A percentile compares a stretch with the other conserved stretches of the same genome.
Evolutionary conservation across 2,113 vertebrate genomes (phyloP).

Genomic region (Pyxicephalus adspersus): DNA sequence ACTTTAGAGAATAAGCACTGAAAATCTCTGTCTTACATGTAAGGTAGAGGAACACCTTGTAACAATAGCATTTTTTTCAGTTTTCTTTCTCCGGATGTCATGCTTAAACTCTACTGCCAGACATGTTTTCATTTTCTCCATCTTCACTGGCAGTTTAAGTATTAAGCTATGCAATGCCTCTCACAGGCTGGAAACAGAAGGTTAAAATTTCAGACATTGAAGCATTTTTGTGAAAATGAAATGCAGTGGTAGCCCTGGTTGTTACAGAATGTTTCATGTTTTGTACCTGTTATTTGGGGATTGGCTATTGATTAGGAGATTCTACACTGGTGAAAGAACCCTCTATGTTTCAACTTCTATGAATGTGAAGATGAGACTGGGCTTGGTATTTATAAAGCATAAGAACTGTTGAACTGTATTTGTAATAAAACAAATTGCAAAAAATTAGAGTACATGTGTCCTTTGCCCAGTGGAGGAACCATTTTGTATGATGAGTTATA

Average conservation of each 20-base stretch:
- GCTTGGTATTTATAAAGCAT: background rate
- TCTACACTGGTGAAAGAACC: background rate
- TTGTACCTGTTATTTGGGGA: background rate
- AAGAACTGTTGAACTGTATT: background rate
- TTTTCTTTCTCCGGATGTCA: background rate
- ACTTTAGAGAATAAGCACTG: slow-evolving; percentile 34
- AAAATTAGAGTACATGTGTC: too few relatives aligned
- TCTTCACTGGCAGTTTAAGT: background rate
- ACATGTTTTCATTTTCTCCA: background rate
- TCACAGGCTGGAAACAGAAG: background rate
- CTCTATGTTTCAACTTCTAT: background rate
- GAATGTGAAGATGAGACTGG: slow-evolving; percentile 5
- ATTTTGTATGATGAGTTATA: too few relatives aligned
- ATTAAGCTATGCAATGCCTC: background rate
- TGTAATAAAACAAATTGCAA: too few relatives aligned
- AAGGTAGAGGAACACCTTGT: background rate
- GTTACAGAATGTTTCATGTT: slow-evolving; percentile 22
- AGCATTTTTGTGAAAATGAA: background rate
- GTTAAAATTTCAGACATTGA: background rate
- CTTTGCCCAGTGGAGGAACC: too few relatives aligned
- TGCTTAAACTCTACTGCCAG: background rate
- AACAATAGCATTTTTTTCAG: background rate
- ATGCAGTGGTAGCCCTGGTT: slow-evolving; percentile 16
- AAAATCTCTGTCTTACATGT: slow-evolving; percentile 1
- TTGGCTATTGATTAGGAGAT: background rate